Evolutionary conservation across 2,797 vertebrate genomes (phyloP).

Genomic region (Ptychadena robeensis): DNA sequence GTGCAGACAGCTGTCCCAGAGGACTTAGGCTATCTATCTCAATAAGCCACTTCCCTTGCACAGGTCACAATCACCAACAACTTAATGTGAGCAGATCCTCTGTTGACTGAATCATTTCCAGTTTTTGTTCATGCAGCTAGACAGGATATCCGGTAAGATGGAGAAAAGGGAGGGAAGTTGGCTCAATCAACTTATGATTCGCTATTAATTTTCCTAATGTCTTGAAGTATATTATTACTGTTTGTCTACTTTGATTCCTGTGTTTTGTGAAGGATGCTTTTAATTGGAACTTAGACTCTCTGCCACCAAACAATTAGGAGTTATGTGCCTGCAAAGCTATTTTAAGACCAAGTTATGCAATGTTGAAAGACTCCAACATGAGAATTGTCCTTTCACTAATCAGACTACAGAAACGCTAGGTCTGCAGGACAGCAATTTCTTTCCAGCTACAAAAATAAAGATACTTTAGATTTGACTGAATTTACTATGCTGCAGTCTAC

Average conservation of each 20-base stretch:
- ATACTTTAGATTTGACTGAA: not conserved
- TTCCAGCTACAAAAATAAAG: not conserved
- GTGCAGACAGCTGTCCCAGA: conserved; percentile 68
- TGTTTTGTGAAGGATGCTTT: conserved; percentile 56
- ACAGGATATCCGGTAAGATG: conserved; percentile 82
- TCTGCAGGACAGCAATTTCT: not conserved
- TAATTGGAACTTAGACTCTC: conserved; percentile 40
- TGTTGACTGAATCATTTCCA: conserved; percentile 84
- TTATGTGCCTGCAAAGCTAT: conserved; percentile 18
- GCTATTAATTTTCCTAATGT: conserved; percentile 65
- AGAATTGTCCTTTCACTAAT: not conserved
- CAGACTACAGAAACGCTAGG: not conserved
- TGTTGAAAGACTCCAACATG: not conserved
- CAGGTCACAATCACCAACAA: conserved; percentile 75
- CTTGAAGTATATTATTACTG: conserved; percentile 66
- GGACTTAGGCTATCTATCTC: conserved; percentile 75
- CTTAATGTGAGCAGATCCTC: conserved; percentile 79
- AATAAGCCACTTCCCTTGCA: conserved; percentile 77
- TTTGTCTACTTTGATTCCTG: conserved; percentile 66
- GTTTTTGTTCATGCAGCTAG: conserved; percentile 81
- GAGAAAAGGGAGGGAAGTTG: conserved; percentile 73
- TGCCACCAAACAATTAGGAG: conserved; percentile 38
- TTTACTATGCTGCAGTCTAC: too few species aligned
- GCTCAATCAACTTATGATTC: conserved; percentile 74
- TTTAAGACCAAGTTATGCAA: conserved; percentile 30